A percentile compares a stretch with the other conserved stretches of the same genome.
Conservation (phyloP, 2,113 vertebrate genomes). For the Laticauda colubrina region DNA sequence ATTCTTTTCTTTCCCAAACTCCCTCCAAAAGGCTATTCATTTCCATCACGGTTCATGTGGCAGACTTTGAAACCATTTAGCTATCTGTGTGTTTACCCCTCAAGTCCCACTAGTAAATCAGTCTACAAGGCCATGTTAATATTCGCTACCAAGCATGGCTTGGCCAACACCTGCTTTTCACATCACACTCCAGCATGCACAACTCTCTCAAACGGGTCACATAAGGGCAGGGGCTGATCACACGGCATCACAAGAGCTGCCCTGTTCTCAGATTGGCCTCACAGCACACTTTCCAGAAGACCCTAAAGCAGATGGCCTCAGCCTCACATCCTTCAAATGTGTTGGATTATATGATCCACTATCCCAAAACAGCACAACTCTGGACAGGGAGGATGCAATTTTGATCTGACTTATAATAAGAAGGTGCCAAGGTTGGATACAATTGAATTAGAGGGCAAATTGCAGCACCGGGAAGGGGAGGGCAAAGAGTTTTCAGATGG, state of each 20-base stretch:
- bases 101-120: constrained; percentile 13
- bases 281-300: background rate
- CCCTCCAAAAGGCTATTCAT: constrained; percentile 34
- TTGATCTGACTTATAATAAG: background rate
- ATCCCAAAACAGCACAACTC: background rate
- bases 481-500: background rate
- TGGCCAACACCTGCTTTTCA: constrained; percentile 14
- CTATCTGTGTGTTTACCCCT: background rate
- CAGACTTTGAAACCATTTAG: background rate
- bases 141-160: background rate
- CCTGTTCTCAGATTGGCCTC: background rate
- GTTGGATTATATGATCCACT: background rate
- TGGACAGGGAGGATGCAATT: background rate
- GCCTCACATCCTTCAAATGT: background rate
- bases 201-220: background rate
- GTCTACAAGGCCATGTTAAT: background rate
- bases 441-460: background rate
- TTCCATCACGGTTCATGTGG: background rate
- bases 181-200: background rate
- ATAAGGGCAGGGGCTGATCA: constrained; percentile 8
- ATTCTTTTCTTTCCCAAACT: constrained; percentile 32
- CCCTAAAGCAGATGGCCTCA: background rate
- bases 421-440: background rate
- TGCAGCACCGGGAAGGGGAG: background rate
- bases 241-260: background rate